phyloP scores from a whole-genome alignment of 2,797 vertebrate genomes.

The Onychomys leucogaster region DNA sequence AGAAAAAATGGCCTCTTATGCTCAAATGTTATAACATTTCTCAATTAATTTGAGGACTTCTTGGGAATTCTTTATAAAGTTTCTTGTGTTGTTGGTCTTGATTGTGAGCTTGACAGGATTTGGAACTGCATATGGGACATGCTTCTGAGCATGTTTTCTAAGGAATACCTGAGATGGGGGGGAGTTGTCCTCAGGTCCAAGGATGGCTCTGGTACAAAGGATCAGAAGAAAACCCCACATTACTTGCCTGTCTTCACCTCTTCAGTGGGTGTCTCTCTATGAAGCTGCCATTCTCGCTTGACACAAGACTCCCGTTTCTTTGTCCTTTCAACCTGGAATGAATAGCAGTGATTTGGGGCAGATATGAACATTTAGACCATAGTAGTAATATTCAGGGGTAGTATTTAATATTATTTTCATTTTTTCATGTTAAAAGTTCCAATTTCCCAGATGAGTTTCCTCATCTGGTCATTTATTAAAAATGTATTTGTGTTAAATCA shows the following conservation, averaged over 20 bases:
- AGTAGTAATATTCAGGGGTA: not conserved
- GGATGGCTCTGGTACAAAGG: not conserved
- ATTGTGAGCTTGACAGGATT: not conserved
- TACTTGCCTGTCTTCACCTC: not conserved
- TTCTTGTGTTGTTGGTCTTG: not conserved
- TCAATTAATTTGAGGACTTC: not conserved
- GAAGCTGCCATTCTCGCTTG: fast-evolving
- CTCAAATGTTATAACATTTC: not conserved
- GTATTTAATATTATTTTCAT: not conserved
- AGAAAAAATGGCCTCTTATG: not conserved
- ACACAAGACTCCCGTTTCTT: not conserved
- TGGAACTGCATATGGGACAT: not conserved
- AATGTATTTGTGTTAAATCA: not conserved
- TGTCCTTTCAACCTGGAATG: not conserved
- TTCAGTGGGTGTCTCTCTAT: not conserved
- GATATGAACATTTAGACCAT: not conserved
- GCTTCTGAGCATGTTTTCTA: not conserved
- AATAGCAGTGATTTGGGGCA: not conserved
- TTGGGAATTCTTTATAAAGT: not conserved
- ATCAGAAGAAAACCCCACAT: not conserved
- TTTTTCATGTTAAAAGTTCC: not conserved
- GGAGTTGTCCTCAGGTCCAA: not conserved
- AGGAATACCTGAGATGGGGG: not conserved
- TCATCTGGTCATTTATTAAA: not conserved
- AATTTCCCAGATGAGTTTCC: not conserved